Conservation (phyloP, 2,888 invertebrate species). For the Willowsia nigromaculata region DNA sequence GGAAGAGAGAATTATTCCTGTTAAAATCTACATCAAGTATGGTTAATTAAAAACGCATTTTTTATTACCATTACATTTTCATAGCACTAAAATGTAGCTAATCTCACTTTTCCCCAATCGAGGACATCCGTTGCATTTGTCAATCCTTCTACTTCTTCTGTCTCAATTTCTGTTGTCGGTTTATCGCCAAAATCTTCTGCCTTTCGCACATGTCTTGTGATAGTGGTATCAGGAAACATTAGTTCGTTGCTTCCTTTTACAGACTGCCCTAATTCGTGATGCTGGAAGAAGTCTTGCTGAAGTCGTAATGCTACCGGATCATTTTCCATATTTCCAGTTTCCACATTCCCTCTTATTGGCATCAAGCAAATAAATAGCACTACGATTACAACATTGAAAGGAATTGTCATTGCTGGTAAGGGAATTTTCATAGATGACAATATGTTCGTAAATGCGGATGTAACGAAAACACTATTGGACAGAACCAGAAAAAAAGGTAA, state of each 20-base stretch:
- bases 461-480: constrained; percentile 80
- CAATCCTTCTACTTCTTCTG: too few relatives aligned
- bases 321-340: neutral
- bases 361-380: constrained; percentile 80
- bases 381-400: constrained; percentile 80
- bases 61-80: too few relatives aligned
- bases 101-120: constrained; percentile 80
- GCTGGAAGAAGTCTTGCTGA: neutral
- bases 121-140: neutral
- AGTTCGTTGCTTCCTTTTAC: neutral
- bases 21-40: constrained; percentile 80
- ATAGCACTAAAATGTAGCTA: neutral
- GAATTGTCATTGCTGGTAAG: constrained; percentile 80
- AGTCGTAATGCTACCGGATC: constrained; percentile 29
- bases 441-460: constrained; percentile 79
- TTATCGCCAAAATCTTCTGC: constrained; percentile 38
- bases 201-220: constrained; percentile 17
- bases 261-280: neutral
- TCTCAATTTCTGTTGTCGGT: constrained; percentile 51
- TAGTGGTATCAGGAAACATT: neutral
- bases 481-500: neutral
- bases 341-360: constrained; percentile 68
- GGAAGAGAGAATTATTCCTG: constrained; percentile 80
- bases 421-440: constrained; percentile 79
- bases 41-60: too few relatives aligned